A percentile compares a stretch with the other conserved stretches of the same genome.
phyloP scores from a whole-genome alignment of 2,888 invertebrate genomes.

The Eledona agricola region DNA sequence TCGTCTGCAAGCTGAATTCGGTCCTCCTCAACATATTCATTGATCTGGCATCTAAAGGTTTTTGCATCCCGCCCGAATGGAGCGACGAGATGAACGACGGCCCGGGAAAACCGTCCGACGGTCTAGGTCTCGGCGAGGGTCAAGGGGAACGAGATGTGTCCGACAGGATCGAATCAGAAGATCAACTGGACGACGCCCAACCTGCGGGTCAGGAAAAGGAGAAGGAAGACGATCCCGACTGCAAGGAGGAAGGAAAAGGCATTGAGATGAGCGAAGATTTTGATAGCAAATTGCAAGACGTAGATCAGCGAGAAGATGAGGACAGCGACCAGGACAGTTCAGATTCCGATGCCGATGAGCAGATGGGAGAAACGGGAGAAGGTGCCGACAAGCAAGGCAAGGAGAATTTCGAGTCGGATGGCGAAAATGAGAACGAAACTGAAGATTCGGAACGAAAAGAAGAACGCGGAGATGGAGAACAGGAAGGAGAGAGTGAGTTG shows the following conservation, averaged over 20 bases:
- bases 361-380: slow-evolving; percentile 95
- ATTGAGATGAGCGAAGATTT: slow-evolving; percentile 98
- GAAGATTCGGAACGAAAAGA: slow-evolving; percentile 64
- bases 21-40: slow-evolving; percentile 85
- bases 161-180: slow-evolving; percentile 86
- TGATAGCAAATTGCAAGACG: slow-evolving; percentile 77
- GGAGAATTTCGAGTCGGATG: slow-evolving; percentile 86
- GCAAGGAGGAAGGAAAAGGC: slow-evolving; percentile 89
- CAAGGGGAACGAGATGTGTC: slow-evolving; percentile 95
- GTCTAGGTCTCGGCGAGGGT: slow-evolving; percentile 92
- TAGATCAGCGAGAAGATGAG: slow-evolving; percentile 51
- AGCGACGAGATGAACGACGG: slow-evolving; percentile 72
- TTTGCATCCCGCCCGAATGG: slow-evolving; percentile 90
- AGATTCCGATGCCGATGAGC: slow-evolving; percentile 87
- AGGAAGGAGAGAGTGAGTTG: slow-evolving; percentile 74
- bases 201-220: slow-evolving; percentile 80
- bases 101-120: slow-evolving; percentile 66
- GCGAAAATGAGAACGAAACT: slow-evolving; percentile 77
- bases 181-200: slow-evolving; percentile 91
- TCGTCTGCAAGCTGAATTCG: slow-evolving; percentile 83
- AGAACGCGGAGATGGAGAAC: slow-evolving; percentile 66
- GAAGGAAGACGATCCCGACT: slow-evolving; percentile 75
- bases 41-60: slow-evolving; percentile 82
- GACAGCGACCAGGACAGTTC: slow-evolving; percentile 73
- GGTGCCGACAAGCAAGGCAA: slow-evolving; percentile 83